Conservation (phyloP, 2,113 vertebrate genomes). For the Rhabdornis inornatus region DNA sequence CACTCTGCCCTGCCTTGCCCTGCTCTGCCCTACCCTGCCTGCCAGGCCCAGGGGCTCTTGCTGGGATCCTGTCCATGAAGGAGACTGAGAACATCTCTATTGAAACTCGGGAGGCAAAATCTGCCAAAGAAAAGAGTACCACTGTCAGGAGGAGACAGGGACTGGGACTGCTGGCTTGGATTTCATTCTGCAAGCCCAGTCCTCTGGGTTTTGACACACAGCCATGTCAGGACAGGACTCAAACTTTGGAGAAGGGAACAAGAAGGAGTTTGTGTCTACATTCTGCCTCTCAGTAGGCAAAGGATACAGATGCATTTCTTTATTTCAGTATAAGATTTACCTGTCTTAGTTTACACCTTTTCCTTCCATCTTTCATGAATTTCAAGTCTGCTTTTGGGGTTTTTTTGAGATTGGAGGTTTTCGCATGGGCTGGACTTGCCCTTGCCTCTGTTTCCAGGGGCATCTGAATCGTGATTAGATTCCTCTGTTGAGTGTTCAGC, state of each 20-base stretch:
- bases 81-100: not conserved
- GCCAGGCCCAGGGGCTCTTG: not conserved
- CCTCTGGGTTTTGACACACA: not conserved
- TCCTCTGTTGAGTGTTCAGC: not conserved
- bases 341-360: not conserved
- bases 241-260: not conserved
- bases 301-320: not conserved
- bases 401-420: not conserved
- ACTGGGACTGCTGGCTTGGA: not conserved
- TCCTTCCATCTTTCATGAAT: not conserved
- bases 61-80: constrained; percentile 18
- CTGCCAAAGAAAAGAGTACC: not conserved
- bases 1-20: not conserved
- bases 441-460: not conserved
- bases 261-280: not conserved
- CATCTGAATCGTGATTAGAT: not conserved
- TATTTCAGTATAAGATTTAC: not conserved
- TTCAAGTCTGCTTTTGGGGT: not conserved
- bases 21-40: not conserved
- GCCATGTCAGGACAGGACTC: not conserved
- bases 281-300: not conserved
- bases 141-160: not conserved
- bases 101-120: not conserved
- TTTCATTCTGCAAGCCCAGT: not conserved
- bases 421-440: not conserved